Percentiles rank a stretch among this genome's conserved stretches.
phyloP scores from a whole-genome alignment of 2,888 invertebrate genomes.

The Cylindroiulus punctatus region DNA sequence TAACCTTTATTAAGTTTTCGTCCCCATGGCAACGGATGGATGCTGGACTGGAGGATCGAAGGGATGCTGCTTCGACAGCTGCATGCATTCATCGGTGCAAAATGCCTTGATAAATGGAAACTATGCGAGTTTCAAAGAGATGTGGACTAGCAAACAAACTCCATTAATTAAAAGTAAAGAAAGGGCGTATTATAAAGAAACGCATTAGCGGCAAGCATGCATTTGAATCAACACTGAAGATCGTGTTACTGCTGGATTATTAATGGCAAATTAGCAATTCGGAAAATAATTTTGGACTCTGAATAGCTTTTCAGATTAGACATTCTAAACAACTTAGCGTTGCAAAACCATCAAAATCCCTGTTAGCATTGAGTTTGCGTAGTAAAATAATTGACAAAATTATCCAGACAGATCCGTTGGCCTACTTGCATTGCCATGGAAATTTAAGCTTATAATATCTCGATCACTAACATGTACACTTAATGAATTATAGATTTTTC shows the following conservation, averaged over 20 bases:
- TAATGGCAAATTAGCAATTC: background rate
- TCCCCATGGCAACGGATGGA: constrained; percentile 28
- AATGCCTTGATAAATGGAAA: constrained; percentile 25
- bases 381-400: constrained; percentile 13
- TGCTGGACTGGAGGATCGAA: constrained; percentile 23
- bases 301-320: background rate
- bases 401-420: background rate
- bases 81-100: constrained; percentile 16
- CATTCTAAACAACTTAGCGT: background rate
- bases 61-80: background rate
- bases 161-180: constrained; percentile 43
- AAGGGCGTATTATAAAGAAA: constrained; percentile 31
- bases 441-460: background rate
- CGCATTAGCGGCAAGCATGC: constrained; percentile 17
- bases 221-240: constrained; percentile 27
- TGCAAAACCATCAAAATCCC: background rate
- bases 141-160: constrained; percentile 25
- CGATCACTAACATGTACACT: no score
- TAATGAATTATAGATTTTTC: no score
- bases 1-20: constrained; percentile 43
- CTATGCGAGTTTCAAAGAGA: constrained; percentile 5
- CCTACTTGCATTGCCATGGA: background rate
- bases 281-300: background rate
- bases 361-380: background rate
- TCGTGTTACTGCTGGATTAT: background rate